Evolutionary conservation across 2,113 vertebrate genomes (phyloP).

Genomic region (Calidris pugnax): DNA sequence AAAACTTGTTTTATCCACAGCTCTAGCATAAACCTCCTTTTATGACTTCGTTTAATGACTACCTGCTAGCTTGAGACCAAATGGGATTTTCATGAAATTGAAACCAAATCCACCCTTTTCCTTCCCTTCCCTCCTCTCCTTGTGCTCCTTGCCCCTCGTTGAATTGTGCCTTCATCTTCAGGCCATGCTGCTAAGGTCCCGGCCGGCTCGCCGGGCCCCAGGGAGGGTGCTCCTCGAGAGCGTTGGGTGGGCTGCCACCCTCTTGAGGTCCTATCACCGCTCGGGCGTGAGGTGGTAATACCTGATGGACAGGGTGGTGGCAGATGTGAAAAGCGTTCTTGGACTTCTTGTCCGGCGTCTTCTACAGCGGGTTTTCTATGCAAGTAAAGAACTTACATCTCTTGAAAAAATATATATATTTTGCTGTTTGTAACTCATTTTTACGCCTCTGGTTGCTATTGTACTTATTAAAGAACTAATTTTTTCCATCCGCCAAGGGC

Average conservation of each 20-base stretch:
- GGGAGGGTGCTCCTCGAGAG: background rate
- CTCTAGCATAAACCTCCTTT: background rate
- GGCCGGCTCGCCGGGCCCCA: rapidly evolving
- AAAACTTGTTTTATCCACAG: background rate
- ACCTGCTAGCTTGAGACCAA: background rate
- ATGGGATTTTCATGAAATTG: background rate
- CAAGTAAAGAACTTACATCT: conserved; percentile 5
- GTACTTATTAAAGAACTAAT: conserved; percentile 32
- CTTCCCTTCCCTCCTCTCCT: background rate
- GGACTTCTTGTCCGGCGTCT: background rate
- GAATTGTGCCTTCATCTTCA: background rate
- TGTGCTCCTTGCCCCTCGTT: background rate
- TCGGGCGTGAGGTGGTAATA: background rate
- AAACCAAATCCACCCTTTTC: background rate
- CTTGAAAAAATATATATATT: background rate
- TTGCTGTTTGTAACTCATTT: conserved; percentile 30
- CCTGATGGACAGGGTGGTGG: background rate
- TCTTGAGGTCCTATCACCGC: background rate
- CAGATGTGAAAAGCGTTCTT: background rate
- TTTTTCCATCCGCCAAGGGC: background rate
- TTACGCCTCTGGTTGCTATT: background rate
- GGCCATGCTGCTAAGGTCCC: background rate
- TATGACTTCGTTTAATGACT: background rate
- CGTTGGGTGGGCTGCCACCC: background rate
- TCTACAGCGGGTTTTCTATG: conserved; percentile 16